Evolutionary conservation across 92 coral and sea anemone species (phyloP), one percentile per base, ranked within the genome.

Genomic region (Ricordea florida): DNA sequence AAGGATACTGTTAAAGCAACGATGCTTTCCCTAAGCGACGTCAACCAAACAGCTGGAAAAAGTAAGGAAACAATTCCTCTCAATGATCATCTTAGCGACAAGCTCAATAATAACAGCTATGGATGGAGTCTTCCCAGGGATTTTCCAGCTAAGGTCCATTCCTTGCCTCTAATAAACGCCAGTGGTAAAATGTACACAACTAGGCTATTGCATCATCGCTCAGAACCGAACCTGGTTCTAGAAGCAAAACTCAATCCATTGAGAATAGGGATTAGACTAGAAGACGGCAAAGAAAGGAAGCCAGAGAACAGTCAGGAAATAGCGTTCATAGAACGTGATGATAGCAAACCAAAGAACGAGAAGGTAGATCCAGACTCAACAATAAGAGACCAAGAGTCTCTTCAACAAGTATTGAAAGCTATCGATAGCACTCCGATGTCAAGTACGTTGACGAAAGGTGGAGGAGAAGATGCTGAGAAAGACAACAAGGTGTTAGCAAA

Each of bases 391-490:
- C 21, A 47, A 6, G 30, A 49, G n/a, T 68, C 62, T 34, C 62
- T 68, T 33, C 62, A 68, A 50, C 61, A 68, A 22, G 75, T 68
- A 15, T 35, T 68, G 28, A 35, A 68, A 4, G 75, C 49, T 25
- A 50, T 68, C 10, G 75, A 35, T 20, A 26, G 52, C 17, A 31
- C 75, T 24, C 33, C 62, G 21, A 23, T 25, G 11, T 14, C 31
- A 1, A 25, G 11, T 5, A 25, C 49, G 14, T 31, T 21, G 18
- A 22, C 75, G 16, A 13, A 6, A 36, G 27, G 52, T 34, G 37
- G 36, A 35, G 18, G 26, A 10, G n/a, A n/a, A n/a, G 28, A 8
- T 10, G 15, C 14, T 14, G 33, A 50, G 11, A 50, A 68, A 25
- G 75, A 51, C 15, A 36, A 68, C 7, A 30, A 46, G 0, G 62